These are phyloP conservation scores for Heterocephalus glaber DNA, from an alignment of 2,113 vertebrate genomes.

Conservation along the genomic window DNA sequence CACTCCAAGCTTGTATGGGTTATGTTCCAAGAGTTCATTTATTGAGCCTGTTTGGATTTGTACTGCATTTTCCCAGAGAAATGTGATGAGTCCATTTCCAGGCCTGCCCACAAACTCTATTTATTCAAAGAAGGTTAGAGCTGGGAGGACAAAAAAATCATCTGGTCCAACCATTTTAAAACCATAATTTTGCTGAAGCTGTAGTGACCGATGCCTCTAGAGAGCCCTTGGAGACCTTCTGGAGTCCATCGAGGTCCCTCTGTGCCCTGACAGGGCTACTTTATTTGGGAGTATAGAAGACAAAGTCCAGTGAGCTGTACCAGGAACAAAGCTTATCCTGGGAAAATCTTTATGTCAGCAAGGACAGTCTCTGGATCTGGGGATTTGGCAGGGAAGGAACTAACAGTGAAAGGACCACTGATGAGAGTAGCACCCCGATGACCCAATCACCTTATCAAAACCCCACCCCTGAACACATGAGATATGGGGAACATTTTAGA, in stretches of 20 bases:
- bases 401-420: background rate
- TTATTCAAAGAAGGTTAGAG: slow-evolving; percentile 55
- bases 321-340: background rate
- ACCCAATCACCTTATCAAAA: background rate
- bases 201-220: background rate
- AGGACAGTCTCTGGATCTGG: background rate
- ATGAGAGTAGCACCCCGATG: background rate
- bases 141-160: background rate
- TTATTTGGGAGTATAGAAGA: background rate
- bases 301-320: background rate
- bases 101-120: slow-evolving; percentile 41
- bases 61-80: slow-evolving; percentile 65
- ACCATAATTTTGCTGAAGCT: slow-evolving; percentile 45
- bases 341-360: background rate
- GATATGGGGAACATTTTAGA: background rate
- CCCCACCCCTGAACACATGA: background rate
- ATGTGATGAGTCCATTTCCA: slow-evolving; percentile 22
- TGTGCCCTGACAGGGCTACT: background rate
- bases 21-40: slow-evolving; percentile 13
- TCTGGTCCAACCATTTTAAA: slow-evolving; percentile 55
- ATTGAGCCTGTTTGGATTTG: slow-evolving; percentile 53
- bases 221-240: background rate
- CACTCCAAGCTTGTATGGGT: background rate
- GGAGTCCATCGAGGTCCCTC: background rate
- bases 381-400: background rate